A percentile compares a stretch with the other conserved stretches of the same genome.
Evolutionary conservation across 2,888 invertebrate genomes (phyloP).

Genomic region (Dasysyrphus tricinctus): DNA sequence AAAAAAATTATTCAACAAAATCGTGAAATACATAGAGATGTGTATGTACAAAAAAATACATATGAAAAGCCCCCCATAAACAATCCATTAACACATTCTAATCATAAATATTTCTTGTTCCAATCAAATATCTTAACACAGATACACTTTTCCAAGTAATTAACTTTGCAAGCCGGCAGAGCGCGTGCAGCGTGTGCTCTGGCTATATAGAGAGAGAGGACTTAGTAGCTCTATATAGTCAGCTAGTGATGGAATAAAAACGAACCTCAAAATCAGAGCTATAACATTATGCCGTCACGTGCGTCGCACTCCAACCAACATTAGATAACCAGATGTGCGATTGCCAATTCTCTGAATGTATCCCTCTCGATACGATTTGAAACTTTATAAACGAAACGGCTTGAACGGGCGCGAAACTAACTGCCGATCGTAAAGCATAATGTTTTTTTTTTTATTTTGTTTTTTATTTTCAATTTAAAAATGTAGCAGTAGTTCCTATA

Average conservation of each 20-base stretch:
- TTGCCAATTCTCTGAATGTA: constrained; percentile 56
- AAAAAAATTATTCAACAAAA: background rate
- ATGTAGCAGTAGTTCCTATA: constrained; percentile 49
- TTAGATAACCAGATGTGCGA: constrained; percentile 62
- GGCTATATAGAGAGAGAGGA: background rate
- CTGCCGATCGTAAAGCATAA: constrained; percentile 55
- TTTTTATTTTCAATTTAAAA: constrained; percentile 55
- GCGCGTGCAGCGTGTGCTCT: constrained; percentile 28
- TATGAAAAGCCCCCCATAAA: constrained; percentile 51
- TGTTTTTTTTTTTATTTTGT: constrained; percentile 43
- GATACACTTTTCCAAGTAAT: constrained; percentile 70
- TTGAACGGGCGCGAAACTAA: constrained; percentile 41
- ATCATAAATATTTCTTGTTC: constrained; percentile 70
- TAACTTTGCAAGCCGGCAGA: constrained; percentile 43
- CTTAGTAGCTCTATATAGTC: background rate
- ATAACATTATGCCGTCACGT: constrained; percentile 58
- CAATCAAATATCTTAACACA: constrained; percentile 64
- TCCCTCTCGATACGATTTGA: constrained; percentile 23
- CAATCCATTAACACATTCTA: constrained; percentile 74
- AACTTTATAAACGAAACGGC: constrained; percentile 12
- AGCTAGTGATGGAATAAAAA: background rate
- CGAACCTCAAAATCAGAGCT: constrained; percentile 11
- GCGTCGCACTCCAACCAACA: constrained; percentile 40
- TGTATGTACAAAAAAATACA: background rate
- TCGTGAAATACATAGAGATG: constrained; percentile 2